Percentiles rank a stretch among this genome's conserved stretches.
Conservation (phyloP, 2,113 vertebrate genomes). For the Gallinago jamesoni region DNA sequence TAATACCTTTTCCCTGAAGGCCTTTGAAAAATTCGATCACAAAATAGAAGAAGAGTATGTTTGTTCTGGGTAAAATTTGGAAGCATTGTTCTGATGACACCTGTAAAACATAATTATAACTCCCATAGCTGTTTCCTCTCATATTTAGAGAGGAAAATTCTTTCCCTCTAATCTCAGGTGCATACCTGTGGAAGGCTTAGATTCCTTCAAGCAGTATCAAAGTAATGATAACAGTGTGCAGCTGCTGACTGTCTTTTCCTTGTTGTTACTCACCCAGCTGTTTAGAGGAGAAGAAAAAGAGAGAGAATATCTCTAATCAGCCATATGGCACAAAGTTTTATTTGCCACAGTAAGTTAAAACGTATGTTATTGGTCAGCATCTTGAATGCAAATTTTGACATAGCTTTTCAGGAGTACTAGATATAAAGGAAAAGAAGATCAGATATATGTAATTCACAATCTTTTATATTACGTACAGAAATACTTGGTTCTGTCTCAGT, state of each 20-base stretch:
- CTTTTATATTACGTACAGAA: not conserved
- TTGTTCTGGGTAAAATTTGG: slow-evolving; percentile 57
- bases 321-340: slow-evolving; percentile 93
- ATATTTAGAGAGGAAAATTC: slow-evolving; percentile 51
- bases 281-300: slow-evolving; percentile 86
- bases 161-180: slow-evolving; percentile 74
- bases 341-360: slow-evolving; percentile 75
- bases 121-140: slow-evolving; percentile 36
- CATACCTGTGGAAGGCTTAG: slow-evolving; percentile 85
- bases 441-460: not conserved
- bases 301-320: slow-evolving; percentile 89
- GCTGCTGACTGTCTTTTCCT: slow-evolving; percentile 91
- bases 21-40: slow-evolving; percentile 62
- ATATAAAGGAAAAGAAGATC: not conserved
- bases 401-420: slow-evolving; percentile 33
- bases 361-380: slow-evolving; percentile 65
- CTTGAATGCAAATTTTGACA: slow-evolving; percentile 67
- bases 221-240: slow-evolving; percentile 84
- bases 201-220: slow-evolving; percentile 82
- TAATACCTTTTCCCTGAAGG: slow-evolving; percentile 60
- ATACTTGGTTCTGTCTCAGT: not conserved
- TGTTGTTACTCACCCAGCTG: slow-evolving; percentile 96
- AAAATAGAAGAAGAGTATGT: slow-evolving; percentile 52
- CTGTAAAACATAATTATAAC: slow-evolving; percentile 66
- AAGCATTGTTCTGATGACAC: slow-evolving; percentile 58